phyloP scores from a whole-genome alignment of 2,797 vertebrate species.

The Telmatherina bonti region DNA sequence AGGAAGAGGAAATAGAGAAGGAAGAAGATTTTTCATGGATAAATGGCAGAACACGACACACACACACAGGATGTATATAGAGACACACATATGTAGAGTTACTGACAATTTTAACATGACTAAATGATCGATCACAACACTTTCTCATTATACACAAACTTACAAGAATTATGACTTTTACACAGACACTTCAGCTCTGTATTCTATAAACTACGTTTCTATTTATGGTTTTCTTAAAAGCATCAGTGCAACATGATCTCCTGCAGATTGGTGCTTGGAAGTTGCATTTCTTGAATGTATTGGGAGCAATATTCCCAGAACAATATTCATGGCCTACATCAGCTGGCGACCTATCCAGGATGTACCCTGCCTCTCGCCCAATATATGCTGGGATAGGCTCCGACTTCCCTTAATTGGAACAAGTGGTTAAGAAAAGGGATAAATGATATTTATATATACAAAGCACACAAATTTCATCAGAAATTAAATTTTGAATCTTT shows the following conservation, averaged over 20 bases:
- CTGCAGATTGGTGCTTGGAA: not conserved
- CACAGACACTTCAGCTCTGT: not conserved
- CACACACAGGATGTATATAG: not conserved
- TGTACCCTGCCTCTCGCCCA: too few relatives aligned
- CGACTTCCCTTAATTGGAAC: too few relatives aligned
- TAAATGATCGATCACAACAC: conserved; percentile 79
- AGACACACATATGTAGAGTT: conserved; percentile 12
- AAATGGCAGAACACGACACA: conserved; percentile 65
- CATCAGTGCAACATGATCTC: not conserved
- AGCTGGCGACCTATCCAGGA: not conserved
- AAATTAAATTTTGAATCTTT: not conserved
- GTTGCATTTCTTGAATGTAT: not conserved
- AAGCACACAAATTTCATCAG: not conserved
- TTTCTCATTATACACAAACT: conserved; percentile 47
- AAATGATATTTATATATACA: too few relatives aligned
- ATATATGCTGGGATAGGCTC: too few relatives aligned
- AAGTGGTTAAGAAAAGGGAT: too few relatives aligned
- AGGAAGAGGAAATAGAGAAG: conserved; percentile 88
- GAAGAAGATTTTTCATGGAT: conserved; percentile 89
- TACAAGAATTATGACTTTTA: conserved; percentile 6
- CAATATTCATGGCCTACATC: not conserved
- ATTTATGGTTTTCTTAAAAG: not conserved
- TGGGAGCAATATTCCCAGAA: too few relatives aligned
- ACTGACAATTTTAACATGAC: conserved; percentile 60
- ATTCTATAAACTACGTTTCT: not conserved